Percentiles rank a stretch among this genome's conserved stretches.
Evolutionary conservation across 2,888 invertebrate species (phyloP).

Genomic region (Andrena flavipes): DNA sequence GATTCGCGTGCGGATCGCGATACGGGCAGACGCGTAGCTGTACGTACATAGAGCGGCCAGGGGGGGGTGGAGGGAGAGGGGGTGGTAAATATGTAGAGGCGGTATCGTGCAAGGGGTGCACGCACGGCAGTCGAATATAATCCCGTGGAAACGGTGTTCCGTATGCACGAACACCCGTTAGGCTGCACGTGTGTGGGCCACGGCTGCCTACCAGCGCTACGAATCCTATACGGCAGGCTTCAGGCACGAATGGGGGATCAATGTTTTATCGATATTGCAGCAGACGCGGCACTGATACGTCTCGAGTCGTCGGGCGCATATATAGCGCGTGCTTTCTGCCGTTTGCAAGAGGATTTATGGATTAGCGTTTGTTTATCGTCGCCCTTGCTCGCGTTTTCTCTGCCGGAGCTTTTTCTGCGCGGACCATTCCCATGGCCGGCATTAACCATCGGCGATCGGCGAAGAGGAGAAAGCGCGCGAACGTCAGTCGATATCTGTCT

Average conservation of each 20-base stretch:
- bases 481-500: neutral
- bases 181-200: constrained; percentile 48
- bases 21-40: constrained; percentile 60
- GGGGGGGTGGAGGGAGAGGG: too few species aligned
- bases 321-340: constrained; percentile 77
- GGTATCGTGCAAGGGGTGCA: constrained; percentile 52
- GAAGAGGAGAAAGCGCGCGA: constrained; percentile 12
- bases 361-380: constrained; percentile 80
- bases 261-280: constrained; percentile 81
- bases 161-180: constrained; percentile 62
- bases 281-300: constrained; percentile 76
- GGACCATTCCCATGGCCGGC: constrained; percentile 32
- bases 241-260: constrained; percentile 81
- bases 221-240: constrained; percentile 78
- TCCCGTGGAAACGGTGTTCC: constrained; percentile 66
- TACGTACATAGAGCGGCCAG: constrained; percentile 25
- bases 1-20: constrained; percentile 72
- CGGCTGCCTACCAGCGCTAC: constrained; percentile 69
- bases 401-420: constrained; percentile 53
- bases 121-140: constrained; percentile 68
- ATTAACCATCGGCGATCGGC: constrained; percentile 58
- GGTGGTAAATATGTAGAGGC: constrained; percentile 43
- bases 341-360: constrained; percentile 79
- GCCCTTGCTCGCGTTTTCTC: constrained; percentile 73
- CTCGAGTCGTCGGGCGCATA: constrained; percentile 72